Evolutionary conservation across 64 coral and sea anemone genomes (phyloP), one percentile per base, ranked within the genome.

Genomic region (Porites australiensis): DNA sequence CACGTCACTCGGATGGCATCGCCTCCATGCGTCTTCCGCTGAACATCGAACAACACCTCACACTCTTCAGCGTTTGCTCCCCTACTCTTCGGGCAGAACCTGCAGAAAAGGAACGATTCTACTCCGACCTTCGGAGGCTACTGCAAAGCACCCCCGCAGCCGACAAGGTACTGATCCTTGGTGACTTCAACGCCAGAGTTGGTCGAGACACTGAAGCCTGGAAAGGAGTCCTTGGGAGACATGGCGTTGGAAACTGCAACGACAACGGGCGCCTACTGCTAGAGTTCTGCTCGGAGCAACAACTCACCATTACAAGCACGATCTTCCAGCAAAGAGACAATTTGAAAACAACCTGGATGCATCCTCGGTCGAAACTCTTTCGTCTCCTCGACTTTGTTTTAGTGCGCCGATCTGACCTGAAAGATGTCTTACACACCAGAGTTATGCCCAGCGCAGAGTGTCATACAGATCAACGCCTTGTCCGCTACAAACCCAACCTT

Each of bases 231-330:
- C 27, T 37, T 37, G 27, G 27, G 27, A 37, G 27, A 37, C 27
- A 37, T 37, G 27, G 27, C 27, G 27, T 37, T 37, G 1, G 27
- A 37, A 37, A 37, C 27, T 37, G 27, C 27, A 37, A 37, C 27
- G 1, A 37, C 63, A 68, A 70, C 5, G 18, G 67, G 4, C 8
- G 44, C 15, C 8, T 71, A 14, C 16, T 66, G 44, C 46, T 88
- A 21, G 5, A 75, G 7, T 71, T 88, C 7, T 88, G 70, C 75
- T 6, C 86, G 59, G 59, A 75, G 14, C 51, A 57, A 22, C 48
- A 48, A n/a, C 86, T 88, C 7, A 55, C 22, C 23, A 75, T 75
- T 43, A 88, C 69, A 8, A 76, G 74, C 64, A 75, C 86, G 50
- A 0, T 88, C 13, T 61, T 75, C 60, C 86, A 88, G 11, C 70